Evolutionary conservation across 2,888 invertebrate species (phyloP).

Genomic region (Augochlorella aurata): DNA sequence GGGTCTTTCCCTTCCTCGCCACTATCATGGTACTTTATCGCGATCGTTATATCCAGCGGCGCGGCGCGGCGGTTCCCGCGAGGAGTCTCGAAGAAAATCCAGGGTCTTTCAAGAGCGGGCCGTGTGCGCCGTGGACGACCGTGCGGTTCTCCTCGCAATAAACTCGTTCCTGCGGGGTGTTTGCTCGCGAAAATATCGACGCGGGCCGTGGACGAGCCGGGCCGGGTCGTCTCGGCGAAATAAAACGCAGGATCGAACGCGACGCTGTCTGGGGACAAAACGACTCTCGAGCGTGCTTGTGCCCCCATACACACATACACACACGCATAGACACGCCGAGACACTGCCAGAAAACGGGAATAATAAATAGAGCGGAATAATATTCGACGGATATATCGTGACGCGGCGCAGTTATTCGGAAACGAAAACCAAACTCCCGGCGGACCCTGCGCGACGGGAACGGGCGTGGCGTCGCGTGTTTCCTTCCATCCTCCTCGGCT

Average conservation of each 20-base stretch:
- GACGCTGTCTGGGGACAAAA: background rate
- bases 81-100: background rate
- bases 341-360: background rate
- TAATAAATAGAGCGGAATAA: conserved; percentile 4
- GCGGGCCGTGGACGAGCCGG: background rate
- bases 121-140: background rate
- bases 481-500: background rate
- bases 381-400: background rate
- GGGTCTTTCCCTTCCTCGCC: background rate
- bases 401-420: background rate
- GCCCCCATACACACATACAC: background rate
- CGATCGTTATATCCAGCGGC: background rate
- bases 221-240: background rate
- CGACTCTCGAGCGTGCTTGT: background rate
- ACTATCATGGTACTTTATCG: background rate
- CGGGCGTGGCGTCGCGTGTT: background rate
- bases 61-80: background rate
- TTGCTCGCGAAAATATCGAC: background rate
- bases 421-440: background rate
- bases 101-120: background rate
- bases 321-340: background rate
- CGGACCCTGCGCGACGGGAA: background rate
- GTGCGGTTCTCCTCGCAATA: background rate
- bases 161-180: background rate
- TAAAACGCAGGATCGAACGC: background rate